Percentiles rank a stretch among this genome's conserved stretches.
Evolutionary conservation across 2,113 vertebrate species (phyloP).

Genomic region (Pelobates fuscus): DNA sequence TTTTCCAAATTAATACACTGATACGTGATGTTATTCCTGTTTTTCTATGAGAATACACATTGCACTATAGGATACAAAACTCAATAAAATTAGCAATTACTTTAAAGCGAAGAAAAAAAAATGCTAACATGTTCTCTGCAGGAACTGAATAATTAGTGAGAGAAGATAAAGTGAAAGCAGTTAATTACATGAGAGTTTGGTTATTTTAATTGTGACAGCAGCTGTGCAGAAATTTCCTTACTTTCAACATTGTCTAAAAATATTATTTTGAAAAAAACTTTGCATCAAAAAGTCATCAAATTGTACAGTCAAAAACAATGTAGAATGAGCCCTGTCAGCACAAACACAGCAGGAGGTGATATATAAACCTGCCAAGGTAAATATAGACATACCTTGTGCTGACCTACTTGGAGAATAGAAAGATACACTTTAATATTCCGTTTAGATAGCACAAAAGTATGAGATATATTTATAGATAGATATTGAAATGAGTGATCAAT

Average conservation of each 20-base stretch:
- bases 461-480: no score
- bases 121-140: neutral
- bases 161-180: neutral
- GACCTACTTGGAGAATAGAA: no score
- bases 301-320: no score
- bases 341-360: no score
- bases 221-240: neutral
- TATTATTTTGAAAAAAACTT: neutral
- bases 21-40: neutral
- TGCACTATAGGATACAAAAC: neutral
- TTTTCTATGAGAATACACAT: neutral
- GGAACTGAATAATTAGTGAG: neutral
- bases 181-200: neutral
- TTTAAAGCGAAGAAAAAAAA: neutral
- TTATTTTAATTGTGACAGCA: neutral
- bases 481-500: no score
- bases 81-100: neutral
- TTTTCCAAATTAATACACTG: neutral
- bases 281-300: no score
- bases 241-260: neutral
- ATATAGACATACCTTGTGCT: no score
- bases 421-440: no score
- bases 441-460: no score
- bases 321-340: no score
- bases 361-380: no score